phyloP scores from a whole-genome alignment of 2,797 vertebrate genomes.

The Balearica regulorum region DNA sequence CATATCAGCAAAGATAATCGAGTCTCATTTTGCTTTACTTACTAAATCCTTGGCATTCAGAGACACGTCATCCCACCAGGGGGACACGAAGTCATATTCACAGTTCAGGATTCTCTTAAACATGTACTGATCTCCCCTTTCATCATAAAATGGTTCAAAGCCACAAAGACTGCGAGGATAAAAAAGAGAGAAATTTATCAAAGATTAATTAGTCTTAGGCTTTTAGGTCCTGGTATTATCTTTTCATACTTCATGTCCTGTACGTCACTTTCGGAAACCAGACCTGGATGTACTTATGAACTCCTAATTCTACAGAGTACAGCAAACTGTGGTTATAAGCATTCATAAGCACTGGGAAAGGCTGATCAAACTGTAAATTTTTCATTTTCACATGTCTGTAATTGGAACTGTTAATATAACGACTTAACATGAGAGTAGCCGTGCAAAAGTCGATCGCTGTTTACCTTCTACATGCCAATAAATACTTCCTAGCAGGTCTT shows the following conservation, averaged over 20 bases:
- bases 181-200: slow-evolving; percentile 1
- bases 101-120: slow-evolving; percentile 88
- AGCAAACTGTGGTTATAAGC: neutral
- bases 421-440: neutral
- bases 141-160: slow-evolving; percentile 89
- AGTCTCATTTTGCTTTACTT: slow-evolving; percentile 53
- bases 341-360: neutral
- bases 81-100: slow-evolving; percentile 91
- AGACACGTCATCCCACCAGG: slow-evolving; percentile 91
- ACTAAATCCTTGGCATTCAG: slow-evolving; percentile 90
- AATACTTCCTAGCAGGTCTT: neutral
- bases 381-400: neutral
- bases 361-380: neutral
- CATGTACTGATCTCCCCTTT: slow-evolving; percentile 87
- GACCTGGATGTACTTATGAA: neutral
- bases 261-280: neutral
- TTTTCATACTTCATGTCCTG: neutral
- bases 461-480: neutral
- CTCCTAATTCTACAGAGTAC: neutral
- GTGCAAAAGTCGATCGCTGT: neutral
- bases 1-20: neutral
- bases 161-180: slow-evolving; percentile 81
- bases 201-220: neutral
- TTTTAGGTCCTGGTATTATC: neutral
- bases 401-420: neutral